A percentile compares a stretch with the other conserved stretches of the same genome.
These are phyloP conservation scores for Spongilla lacustris DNA, from an alignment of 37 sponge, comb jelly and placozoan species.

Conservation along the genomic window DNA sequence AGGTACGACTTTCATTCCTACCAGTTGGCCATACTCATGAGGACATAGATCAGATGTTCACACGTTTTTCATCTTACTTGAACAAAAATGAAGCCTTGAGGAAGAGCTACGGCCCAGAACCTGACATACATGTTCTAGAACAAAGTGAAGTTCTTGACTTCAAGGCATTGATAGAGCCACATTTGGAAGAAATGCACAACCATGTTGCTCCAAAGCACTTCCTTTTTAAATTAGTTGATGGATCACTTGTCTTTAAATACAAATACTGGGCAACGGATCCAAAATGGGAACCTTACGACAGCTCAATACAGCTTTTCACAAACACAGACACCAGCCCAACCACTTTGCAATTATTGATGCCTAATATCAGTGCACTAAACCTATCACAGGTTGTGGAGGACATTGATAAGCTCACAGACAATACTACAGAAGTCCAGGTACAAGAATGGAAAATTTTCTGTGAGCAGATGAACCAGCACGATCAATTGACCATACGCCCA, in stretches of 20 bases:
- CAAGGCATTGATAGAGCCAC: neutral
- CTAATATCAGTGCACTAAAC: neutral
- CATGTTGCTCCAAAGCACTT: neutral
- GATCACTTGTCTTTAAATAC: neutral
- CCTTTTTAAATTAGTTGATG: neutral
- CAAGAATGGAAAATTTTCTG: neutral
- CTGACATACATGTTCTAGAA: neutral
- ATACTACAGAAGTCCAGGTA: neutral
- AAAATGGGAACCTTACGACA: neutral
- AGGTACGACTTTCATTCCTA: constrained; percentile 2
- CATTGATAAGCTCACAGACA: neutral
- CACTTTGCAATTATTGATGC: neutral
- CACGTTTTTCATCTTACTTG: too few relatives aligned
- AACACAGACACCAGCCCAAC: neutral
- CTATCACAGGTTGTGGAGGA: neutral
- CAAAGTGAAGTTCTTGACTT: neutral
- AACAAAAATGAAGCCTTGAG: neutral
- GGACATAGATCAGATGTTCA: constrained; percentile 29
- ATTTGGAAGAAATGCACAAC: neutral
- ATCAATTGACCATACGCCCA: neutral
- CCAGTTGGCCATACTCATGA: constrained; percentile 45
- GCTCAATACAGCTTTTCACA: neutral
- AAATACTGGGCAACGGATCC: neutral
- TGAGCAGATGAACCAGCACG: neutral
- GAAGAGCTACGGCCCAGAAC: neutral